Conservation (phyloP, 2,113 vertebrate species). For the Phocoena phocoena region DNA sequence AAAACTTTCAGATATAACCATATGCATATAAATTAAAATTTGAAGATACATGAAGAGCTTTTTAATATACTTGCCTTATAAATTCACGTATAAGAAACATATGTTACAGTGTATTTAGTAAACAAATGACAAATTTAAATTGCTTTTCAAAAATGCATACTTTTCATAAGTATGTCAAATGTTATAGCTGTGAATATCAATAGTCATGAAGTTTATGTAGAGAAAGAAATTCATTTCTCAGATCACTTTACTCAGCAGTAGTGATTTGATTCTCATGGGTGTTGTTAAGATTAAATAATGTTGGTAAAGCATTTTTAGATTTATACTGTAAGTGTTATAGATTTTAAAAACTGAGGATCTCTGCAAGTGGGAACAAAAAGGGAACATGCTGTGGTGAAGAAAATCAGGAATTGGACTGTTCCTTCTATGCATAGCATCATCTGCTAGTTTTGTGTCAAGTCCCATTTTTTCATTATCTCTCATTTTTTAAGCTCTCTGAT, state of each 20-base stretch:
- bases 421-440: background rate
- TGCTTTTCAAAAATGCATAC: background rate
- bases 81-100: background rate
- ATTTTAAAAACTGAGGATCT: background rate
- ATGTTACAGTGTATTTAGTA: background rate
- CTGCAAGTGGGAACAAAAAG: background rate
- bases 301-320: background rate
- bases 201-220: background rate
- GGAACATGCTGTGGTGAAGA: background rate
- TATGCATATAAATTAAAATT: conserved; percentile 52
- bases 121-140: conserved; percentile 28
- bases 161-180: conserved; percentile 18
- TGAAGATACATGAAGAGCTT: background rate
- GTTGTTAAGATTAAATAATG: conserved; percentile 16
- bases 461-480: background rate
- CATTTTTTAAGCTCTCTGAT: background rate
- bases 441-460: background rate
- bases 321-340: background rate
- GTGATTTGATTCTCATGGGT: background rate
- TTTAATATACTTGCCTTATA: conserved; percentile 41
- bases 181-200: background rate
- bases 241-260: background rate
- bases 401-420: background rate
- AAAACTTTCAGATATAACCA: background rate
- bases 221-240: conserved; percentile 47